A percentile compares a stretch with the other conserved stretches of the same genome.
Evolutionary conservation across 2,797 vertebrate genomes (phyloP).

Genomic region (Neoniphon sammara): DNA sequence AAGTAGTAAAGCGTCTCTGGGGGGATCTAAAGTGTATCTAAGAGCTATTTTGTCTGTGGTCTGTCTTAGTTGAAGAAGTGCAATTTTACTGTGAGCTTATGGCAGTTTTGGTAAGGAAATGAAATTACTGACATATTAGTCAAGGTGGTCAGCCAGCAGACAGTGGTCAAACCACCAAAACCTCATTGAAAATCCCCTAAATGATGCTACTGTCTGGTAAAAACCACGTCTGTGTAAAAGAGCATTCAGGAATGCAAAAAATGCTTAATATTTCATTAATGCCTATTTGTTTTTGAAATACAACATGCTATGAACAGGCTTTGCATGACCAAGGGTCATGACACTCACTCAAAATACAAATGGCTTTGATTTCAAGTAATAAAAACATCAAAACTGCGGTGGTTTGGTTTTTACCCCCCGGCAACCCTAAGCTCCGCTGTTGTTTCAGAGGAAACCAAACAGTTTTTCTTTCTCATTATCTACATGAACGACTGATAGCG

Average conservation of each 20-base stretch:
- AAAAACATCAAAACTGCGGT: no score
- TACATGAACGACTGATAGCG: neutral
- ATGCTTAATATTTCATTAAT: no score
- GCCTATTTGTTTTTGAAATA: neutral
- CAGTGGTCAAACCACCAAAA: constrained; percentile 42
- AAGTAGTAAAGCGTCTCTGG: neutral
- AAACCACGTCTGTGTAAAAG: constrained; percentile 6
- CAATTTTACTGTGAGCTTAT: neutral
- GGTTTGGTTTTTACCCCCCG: neutral
- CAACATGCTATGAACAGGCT: neutral
- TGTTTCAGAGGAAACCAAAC: constrained; percentile 33
- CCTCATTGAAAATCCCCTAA: constrained; percentile 18
- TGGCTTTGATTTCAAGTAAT: no score
- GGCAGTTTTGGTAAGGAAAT: constrained; percentile 48
- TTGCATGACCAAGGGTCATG: neutral
- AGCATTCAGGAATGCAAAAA: neutral
- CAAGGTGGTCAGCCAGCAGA: constrained; percentile 46
- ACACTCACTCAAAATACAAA: neutral
- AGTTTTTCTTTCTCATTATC: constrained; percentile 3
- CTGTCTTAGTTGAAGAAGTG: constrained; percentile 8
- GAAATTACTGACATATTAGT: constrained; percentile 47
- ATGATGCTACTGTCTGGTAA: neutral
- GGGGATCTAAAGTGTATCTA: neutral
- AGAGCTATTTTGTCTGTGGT: constrained; percentile 8
- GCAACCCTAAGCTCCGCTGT: neutral